Conservation (phyloP, 2,888 invertebrate genomes). For the Aporophyla lueneburgensis region DNA sequence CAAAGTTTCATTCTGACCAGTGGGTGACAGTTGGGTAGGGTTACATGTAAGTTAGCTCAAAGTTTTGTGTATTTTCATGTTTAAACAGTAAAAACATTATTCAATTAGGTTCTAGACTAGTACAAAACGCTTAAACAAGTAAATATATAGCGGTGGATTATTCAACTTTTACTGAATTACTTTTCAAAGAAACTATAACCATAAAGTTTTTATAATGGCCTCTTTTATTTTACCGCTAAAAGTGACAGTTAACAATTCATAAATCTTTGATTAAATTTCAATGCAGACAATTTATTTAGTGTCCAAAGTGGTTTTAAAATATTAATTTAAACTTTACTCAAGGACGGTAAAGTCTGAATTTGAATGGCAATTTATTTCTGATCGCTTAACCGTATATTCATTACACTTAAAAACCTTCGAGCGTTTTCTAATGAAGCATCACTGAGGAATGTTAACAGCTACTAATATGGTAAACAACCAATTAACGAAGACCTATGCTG, state of each 20-base stretch:
- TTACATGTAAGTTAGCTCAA: not conserved
- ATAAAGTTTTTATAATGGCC: conserved; percentile 12
- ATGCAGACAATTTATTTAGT: conserved; percentile 21
- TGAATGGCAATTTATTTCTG: conserved; percentile 31
- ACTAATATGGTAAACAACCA: conserved; percentile 73
- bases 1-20: too few species aligned
- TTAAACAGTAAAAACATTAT: not conserved
- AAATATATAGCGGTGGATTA: not conserved
- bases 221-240: conserved; percentile 24
- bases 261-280: conserved; percentile 40
- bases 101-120: not conserved
- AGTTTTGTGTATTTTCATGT: not conserved
- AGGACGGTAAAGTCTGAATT: conserved; percentile 33
- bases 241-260: conserved; percentile 30
- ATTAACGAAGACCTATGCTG: conserved; percentile 55
- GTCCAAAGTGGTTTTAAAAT: not conserved
- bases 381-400: conserved; percentile 62
- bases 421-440: conserved; percentile 79
- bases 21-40: too few species aligned
- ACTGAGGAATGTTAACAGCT: conserved; percentile 78
- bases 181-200: conserved; percentile 16
- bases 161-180: not conserved
- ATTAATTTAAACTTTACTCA: conserved; percentile 19
- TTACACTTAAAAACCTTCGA: conserved; percentile 76
- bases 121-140: not conserved